phyloP scores from a whole-genome alignment of 2,797 vertebrate species.

The Acrocephalus scirpaceus region DNA sequence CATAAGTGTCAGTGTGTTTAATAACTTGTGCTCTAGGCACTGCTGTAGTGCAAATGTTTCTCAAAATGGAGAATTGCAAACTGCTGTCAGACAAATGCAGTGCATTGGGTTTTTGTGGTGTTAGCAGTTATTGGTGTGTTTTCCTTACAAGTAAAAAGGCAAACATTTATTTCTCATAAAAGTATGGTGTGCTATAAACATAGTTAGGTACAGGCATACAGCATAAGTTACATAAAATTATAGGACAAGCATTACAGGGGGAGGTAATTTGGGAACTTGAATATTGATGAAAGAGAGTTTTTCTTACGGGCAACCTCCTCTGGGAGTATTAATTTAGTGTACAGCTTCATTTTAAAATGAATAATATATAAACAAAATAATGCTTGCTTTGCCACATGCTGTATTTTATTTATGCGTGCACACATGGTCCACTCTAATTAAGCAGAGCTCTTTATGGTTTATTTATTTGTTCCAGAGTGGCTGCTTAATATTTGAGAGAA shows the following conservation, averaged over 20 bases:
- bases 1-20: background rate
- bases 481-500: constrained; percentile 25
- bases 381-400: background rate
- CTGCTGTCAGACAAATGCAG: background rate
- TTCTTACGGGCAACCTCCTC: background rate
- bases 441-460: constrained; percentile 36
- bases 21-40: background rate
- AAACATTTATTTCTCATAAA: background rate
- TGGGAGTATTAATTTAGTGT: constrained; percentile 13
- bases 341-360: constrained; percentile 31
- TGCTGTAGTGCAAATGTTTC: background rate
- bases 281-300: background rate
- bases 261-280: background rate
- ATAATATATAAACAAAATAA: constrained; percentile 40
- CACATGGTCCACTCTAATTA: constrained; percentile 52
- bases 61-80: background rate
- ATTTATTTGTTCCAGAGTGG: constrained; percentile 49
- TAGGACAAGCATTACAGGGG: background rate
- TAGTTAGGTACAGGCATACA: background rate
- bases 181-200: background rate
- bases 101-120: background rate
- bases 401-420: constrained; percentile 39
- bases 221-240: background rate
- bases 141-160: background rate
- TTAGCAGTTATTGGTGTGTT: background rate